Conservation (phyloP, 2,888 invertebrate genomes). For the Amphipyra tragopoginis region DNA sequence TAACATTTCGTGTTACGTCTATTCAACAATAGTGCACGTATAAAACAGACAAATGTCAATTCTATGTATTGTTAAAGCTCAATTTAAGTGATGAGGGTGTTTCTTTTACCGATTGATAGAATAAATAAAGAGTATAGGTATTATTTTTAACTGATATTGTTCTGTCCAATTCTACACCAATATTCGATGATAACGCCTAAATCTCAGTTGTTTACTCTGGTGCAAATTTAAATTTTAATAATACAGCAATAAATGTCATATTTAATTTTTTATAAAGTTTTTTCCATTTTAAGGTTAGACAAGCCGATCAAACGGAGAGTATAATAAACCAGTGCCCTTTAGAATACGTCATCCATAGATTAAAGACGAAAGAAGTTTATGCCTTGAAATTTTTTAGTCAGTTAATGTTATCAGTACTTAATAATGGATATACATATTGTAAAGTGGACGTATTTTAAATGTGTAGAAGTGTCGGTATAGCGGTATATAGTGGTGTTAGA, state of each 20-base stretch:
- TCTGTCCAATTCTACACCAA: slow-evolving; percentile 83
- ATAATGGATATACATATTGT: slow-evolving; percentile 78
- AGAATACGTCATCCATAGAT: slow-evolving; percentile 88
- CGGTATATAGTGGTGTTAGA: slow-evolving; percentile 68
- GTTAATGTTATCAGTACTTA: slow-evolving; percentile 88
- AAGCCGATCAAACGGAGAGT: slow-evolving; percentile 83
- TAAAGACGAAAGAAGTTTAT: slow-evolving; percentile 86
- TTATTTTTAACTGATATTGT: slow-evolving; percentile 81
- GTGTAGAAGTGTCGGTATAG: slow-evolving; percentile 79
- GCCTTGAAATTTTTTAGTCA: slow-evolving; percentile 89
- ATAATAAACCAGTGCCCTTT: slow-evolving; percentile 89
- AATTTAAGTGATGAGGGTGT: slow-evolving; percentile 85
- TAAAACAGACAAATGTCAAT: slow-evolving; percentile 83
- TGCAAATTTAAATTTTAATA: slow-evolving; percentile 82
- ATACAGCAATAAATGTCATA: slow-evolving; percentile 83
- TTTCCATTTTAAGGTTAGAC: slow-evolving; percentile 83
- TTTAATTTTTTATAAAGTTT: slow-evolving; percentile 84
- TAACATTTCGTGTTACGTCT: slow-evolving; percentile 79
- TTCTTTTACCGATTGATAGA: slow-evolving; percentile 81
- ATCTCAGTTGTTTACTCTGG: slow-evolving; percentile 78
- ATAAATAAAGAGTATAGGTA: slow-evolving; percentile 72
- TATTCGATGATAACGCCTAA: slow-evolving; percentile 78
- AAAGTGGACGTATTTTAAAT: slow-evolving; percentile 77
- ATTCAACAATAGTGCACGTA: slow-evolving; percentile 77
- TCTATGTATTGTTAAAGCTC: slow-evolving; percentile 86